Evolutionary conservation across 2,888 invertebrate genomes (phyloP).

Genomic region (Epinotia nisella): DNA sequence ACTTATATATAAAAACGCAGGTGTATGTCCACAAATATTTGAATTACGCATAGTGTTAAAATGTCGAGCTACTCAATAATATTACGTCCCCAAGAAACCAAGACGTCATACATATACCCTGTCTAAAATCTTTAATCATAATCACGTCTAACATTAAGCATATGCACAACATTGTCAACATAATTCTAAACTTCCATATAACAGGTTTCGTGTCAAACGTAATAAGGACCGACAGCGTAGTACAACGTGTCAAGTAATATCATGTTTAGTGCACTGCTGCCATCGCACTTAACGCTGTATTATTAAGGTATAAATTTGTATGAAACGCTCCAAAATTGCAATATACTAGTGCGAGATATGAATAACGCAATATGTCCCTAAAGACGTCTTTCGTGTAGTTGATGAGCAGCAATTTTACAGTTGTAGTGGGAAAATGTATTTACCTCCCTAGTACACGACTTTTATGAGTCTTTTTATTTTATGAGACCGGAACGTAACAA

Average conservation of each 20-base stretch:
- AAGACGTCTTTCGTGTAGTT: conserved; percentile 3
- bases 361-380: conserved; percentile 19
- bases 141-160: conserved; percentile 8
- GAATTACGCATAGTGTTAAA: no score
- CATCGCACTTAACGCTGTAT: not conserved
- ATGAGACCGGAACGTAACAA: no score
- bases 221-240: conserved; percentile 1
- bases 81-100: no score
- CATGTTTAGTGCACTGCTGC: conserved; percentile 1
- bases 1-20: no score
- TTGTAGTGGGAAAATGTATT: not conserved
- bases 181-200: conserved; percentile 6
- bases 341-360: conserved; percentile 13
- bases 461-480: not conserved
- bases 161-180: conserved; percentile 14
- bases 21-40: no score
- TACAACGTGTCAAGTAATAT: conserved; percentile 18
- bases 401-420: not conserved
- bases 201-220: conserved; percentile 13
- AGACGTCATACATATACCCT: not conserved
- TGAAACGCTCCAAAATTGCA: conserved; percentile 12
- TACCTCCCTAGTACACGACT: not conserved
- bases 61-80: no score
- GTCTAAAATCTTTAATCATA: not conserved
- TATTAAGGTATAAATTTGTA: not conserved